These are phyloP conservation scores for Cheilinus undulatus DNA, from an alignment of 2,113 vertebrate genomes.

Conservation along the genomic window DNA sequence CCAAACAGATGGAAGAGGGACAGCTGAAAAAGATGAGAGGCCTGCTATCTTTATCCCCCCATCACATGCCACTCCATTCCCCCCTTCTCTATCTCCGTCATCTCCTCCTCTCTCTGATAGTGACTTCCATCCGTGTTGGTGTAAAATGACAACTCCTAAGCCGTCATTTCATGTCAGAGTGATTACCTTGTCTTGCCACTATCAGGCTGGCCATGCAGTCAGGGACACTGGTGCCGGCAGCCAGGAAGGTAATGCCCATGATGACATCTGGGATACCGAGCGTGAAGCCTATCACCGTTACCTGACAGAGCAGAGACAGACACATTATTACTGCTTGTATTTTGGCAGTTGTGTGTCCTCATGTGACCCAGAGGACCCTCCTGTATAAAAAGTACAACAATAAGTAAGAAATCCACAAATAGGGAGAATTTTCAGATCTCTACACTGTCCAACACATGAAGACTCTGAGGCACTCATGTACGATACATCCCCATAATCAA, in stretches of 20 bases:
- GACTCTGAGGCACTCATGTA: too few species aligned
- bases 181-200: constrained; percentile 93
- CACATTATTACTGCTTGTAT: neutral
- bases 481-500: too few species aligned
- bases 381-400: neutral
- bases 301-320: constrained; percentile 77
- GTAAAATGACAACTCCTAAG: neutral
- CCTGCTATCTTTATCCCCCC: neutral
- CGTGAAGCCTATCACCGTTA: constrained; percentile 97
- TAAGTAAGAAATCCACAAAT: neutral
- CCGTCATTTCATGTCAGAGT: neutral
- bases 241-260: constrained; percentile 98
- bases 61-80: neutral
- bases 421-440: neutral
- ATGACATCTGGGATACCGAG: constrained; percentile 98
- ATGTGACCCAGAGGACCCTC: neutral
- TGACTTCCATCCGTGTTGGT: neutral
- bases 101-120: constrained; percentile 28
- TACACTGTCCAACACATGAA: too few species aligned
- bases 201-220: constrained; percentile 99
- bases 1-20: constrained; percentile 8
- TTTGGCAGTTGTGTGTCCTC: neutral
- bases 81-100: constrained; percentile 12
- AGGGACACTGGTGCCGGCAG: constrained; percentile 96
- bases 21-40: constrained; percentile 26